phyloP scores from a whole-genome alignment of 2,888 invertebrate genomes.

The Acrobasis suavella region DNA sequence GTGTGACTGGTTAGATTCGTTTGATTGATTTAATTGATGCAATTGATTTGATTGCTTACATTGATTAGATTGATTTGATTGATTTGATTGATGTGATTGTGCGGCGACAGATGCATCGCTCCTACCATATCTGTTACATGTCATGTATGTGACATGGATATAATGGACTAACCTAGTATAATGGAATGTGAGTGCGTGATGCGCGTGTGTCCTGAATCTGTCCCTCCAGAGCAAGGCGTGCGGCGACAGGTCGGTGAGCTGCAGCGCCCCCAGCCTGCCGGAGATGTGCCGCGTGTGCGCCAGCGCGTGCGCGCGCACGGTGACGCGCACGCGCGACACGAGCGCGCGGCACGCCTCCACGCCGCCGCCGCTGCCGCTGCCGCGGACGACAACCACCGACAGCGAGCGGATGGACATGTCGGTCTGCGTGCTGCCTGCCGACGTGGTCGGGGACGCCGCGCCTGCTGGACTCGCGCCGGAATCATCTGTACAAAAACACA shows the following conservation, averaged over 20 bases:
- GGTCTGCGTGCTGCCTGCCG: conserved; percentile 78
- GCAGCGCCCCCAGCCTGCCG: conserved; percentile 90
- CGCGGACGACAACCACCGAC: conserved; percentile 29
- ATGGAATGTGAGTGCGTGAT: conserved; percentile 90
- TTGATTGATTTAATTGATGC: too few species aligned
- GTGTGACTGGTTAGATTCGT: too few species aligned
- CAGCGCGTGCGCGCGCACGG: conserved; percentile 56
- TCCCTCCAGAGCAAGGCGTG: conserved; percentile 91
- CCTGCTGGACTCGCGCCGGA: conserved; percentile 56
- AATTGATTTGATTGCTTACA: too few species aligned
- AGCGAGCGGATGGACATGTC: conserved; percentile 90
- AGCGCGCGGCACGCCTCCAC: conserved; percentile 46
- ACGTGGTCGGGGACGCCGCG: conserved; percentile 55
- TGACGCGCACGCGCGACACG: conserved; percentile 58
- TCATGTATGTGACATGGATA: too few species aligned
- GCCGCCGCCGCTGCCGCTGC: conserved; percentile 34
- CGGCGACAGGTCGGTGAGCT: conserved; percentile 90
- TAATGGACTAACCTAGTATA: conserved; percentile 69
- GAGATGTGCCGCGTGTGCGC: conserved; percentile 41
- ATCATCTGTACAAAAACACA: neutral
- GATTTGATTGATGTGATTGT: too few species aligned
- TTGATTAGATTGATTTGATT: too few species aligned
- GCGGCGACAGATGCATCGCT: too few species aligned
- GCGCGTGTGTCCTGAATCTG: conserved; percentile 90
- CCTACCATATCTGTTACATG: too few species aligned